Conservation (phyloP, 2,888 invertebrate species). For the Idaea straminata region DNA sequence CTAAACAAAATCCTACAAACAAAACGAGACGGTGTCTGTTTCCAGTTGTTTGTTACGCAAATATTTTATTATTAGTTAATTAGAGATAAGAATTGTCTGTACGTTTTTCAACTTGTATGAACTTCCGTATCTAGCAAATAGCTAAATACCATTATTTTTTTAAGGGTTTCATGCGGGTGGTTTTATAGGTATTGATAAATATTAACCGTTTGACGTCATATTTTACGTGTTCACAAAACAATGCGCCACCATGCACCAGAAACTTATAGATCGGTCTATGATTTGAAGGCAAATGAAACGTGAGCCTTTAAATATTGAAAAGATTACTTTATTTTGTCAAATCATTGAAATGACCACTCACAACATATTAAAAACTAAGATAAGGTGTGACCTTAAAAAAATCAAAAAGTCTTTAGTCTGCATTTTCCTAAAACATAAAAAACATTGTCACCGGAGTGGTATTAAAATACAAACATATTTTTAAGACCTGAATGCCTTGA, state of each 20-base stretch:
- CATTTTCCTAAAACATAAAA: not conserved
- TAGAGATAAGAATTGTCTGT: not conserved
- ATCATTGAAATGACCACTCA: too few species aligned
- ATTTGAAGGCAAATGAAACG: not conserved
- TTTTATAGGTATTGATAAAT: not conserved
- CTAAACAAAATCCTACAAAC: not conserved
- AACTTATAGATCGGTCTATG: not conserved
- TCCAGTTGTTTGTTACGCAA: not conserved
- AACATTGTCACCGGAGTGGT: not conserved
- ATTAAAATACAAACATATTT: not conserved
- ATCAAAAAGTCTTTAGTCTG: not conserved
- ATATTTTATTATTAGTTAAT: constrained; percentile 1
- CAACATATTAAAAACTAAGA: too few species aligned
- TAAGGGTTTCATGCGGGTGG: not conserved
- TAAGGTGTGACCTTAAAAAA: too few species aligned
- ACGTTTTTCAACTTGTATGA: not conserved
- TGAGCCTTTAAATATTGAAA: too few species aligned
- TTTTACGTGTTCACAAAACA: not conserved
- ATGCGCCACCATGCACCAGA: not conserved
- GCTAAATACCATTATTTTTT: not conserved
- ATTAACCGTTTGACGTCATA: not conserved
- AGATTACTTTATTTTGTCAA: too few species aligned
- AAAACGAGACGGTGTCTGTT: not conserved
- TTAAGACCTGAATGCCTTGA: not conserved
- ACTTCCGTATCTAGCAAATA: not conserved